A percentile compares a stretch with the other conserved stretches of the same genome.
Evolutionary conservation across 2,888 invertebrate genomes (phyloP).

Genomic region (Hyposoter didymator): DNA sequence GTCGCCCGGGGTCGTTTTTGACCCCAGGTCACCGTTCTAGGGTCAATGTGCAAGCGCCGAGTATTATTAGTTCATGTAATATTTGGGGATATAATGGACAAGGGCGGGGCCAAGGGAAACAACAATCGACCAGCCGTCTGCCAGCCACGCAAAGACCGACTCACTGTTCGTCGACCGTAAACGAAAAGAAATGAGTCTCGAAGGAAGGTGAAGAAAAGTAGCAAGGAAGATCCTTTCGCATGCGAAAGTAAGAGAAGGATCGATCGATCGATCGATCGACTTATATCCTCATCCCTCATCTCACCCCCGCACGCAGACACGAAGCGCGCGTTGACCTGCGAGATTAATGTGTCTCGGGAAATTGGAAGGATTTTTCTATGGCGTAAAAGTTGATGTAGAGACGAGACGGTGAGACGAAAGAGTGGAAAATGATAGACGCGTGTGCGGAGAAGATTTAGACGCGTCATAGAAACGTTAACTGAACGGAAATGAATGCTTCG

Average conservation of each 20-base stretch:
- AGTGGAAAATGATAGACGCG: constrained; percentile 25
- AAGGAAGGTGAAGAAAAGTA: not conserved
- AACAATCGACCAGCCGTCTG: too few relatives aligned
- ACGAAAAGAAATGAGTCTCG: not conserved
- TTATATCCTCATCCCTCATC: not conserved
- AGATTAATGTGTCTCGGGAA: constrained; percentile 53
- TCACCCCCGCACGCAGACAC: not conserved
- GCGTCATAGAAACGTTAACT: constrained; percentile 13
- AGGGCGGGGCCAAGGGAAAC: not conserved
- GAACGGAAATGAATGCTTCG: constrained; percentile 25
- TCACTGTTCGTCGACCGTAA: not conserved
- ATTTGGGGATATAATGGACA: not conserved
- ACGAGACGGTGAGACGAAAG: constrained; percentile 14
- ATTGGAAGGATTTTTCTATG: constrained; percentile 47
- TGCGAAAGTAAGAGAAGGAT: constrained; percentile 6
- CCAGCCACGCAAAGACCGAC: not conserved
- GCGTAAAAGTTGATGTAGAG: constrained; percentile 18
- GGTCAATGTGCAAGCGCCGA: not conserved
- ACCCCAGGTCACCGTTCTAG: too few relatives aligned
- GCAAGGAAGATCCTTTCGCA: not conserved
- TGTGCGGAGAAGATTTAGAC: constrained; percentile 12
- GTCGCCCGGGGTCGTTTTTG: too few relatives aligned
- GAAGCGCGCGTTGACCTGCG: constrained; percentile 16
- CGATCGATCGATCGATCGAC: constrained; percentile 54
- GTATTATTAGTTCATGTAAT: not conserved